A percentile compares a stretch with the other conserved stretches of the same genome.
Conservation (phyloP, 2,113 vertebrate species). For the Xiphorhynchus elegans region DNA sequence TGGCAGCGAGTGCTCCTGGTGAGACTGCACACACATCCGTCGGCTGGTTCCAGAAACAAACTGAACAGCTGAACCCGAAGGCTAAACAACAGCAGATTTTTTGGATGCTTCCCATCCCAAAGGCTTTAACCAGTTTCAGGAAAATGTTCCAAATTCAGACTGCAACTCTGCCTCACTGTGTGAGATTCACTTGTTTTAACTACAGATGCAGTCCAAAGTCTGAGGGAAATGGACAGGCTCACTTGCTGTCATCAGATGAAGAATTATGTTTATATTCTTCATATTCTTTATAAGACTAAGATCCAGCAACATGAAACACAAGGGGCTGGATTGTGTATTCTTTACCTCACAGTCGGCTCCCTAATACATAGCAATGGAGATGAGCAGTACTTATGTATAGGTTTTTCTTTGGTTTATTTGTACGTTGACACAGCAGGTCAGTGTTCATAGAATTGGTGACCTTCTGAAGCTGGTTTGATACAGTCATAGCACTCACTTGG, state of each 20-base stretch:
- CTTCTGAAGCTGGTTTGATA: background rate
- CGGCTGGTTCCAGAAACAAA: constrained; percentile 6
- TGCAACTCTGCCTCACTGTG: background rate
- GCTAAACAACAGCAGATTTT: constrained; percentile 24
- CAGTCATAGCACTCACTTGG: background rate
- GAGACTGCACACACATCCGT: background rate
- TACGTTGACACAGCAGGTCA: background rate
- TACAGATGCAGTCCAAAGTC: background rate
- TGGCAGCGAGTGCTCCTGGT: background rate
- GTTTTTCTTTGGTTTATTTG: background rate
- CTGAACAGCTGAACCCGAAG: background rate
- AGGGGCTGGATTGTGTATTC: background rate
- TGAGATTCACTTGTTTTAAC: background rate
- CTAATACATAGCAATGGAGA: background rate
- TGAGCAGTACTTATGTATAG: background rate
- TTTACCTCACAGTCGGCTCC: background rate
- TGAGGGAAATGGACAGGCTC: background rate
- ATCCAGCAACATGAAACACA: background rate
- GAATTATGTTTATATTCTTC: background rate
- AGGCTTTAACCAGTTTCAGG: background rate
- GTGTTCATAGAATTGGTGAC: background rate
- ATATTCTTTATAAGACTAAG: background rate
- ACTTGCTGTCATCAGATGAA: background rate
- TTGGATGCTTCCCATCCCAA: background rate
- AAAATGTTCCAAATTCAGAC: background rate